Evolutionary conservation across 53 echinoderm and acorn worm genomes (phyloP).

Genomic region (Glandiceps talaboti): DNA sequence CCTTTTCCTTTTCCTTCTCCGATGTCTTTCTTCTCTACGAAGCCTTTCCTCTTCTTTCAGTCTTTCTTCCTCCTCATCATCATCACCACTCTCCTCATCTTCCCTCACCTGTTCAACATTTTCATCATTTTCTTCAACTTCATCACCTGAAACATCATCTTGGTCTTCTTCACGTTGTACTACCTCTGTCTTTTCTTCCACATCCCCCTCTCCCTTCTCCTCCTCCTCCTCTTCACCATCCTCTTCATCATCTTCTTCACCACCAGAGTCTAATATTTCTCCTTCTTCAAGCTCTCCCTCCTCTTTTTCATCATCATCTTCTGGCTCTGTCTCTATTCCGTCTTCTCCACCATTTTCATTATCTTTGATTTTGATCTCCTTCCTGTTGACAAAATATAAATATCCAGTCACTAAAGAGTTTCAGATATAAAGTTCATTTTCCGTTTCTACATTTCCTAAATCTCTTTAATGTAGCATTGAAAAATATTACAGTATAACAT

Average conservation of each 20-base stretch:
- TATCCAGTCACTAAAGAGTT: no score
- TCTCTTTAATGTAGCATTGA: no score
- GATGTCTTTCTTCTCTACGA: neutral
- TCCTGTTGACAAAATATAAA: no score
- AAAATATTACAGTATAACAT: no score
- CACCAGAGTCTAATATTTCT: conserved; percentile 50
- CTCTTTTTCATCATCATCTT: conserved; percentile 18
- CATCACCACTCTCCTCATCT: neutral
- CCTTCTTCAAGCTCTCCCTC: conserved; percentile 39
- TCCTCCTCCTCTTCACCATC: neutral
- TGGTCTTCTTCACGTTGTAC: neutral
- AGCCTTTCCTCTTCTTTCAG: neutral
- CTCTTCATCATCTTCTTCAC: conserved; percentile 39
- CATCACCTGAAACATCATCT: conserved; percentile 2
- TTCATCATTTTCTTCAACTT: neutral
- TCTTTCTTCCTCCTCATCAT: no score
- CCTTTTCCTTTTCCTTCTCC: neutral
- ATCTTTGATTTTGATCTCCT: neutral
- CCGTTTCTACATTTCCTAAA: no score
- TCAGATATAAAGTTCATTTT: no score
- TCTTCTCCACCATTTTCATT: neutral
- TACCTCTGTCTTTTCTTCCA: conserved; percentile 4
- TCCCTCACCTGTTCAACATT: conserved; percentile 1
- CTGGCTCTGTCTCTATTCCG: neutral
- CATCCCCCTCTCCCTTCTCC: conserved; percentile 4